Evolutionary conservation across 1,140 invertebrate species (phyloP).

Genomic region (Himalopsyche phryganea): DNA sequence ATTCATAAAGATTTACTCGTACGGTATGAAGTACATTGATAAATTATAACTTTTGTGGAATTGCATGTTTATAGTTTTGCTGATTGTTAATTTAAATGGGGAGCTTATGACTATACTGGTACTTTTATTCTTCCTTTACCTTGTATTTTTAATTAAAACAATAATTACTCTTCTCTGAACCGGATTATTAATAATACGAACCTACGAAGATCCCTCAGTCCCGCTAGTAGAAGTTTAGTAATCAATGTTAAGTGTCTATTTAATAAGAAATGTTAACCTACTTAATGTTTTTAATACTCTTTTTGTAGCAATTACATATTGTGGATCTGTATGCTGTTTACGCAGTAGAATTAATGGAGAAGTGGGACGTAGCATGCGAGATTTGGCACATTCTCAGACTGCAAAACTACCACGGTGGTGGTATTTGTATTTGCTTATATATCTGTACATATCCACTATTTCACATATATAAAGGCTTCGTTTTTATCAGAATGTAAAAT

Average conservation of each 20-base stretch:
- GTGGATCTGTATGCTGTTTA: slow-evolving; percentile 1
- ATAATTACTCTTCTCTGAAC: not conserved
- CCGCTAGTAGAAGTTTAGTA: slow-evolving; percentile 22
- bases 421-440: slow-evolving; percentile 8
- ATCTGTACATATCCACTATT: no score
- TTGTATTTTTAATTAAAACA: not conserved
- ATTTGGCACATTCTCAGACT: slow-evolving; percentile 30
- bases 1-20: no score
- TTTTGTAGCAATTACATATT: slow-evolving; percentile 9
- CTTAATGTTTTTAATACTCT: slow-evolving; percentile 12
- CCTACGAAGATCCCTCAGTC: slow-evolving; percentile 15
- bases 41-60: no score
- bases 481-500: not conserved
- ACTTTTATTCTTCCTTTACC: not conserved
- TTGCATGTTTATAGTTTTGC: no score
- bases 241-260: slow-evolving; percentile 24
- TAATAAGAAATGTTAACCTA: slow-evolving; percentile 16
- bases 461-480: slow-evolving; percentile 3
- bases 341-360: not conserved
- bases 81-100: no score
- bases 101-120: not conserved
- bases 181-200: not conserved
- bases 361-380: not conserved
- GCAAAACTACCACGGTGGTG: slow-evolving; percentile 21
- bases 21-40: no score